Base-by-base conservation (phyloP, 2,113 vertebrate species). In the Ammodramus savannarum region DNA sequence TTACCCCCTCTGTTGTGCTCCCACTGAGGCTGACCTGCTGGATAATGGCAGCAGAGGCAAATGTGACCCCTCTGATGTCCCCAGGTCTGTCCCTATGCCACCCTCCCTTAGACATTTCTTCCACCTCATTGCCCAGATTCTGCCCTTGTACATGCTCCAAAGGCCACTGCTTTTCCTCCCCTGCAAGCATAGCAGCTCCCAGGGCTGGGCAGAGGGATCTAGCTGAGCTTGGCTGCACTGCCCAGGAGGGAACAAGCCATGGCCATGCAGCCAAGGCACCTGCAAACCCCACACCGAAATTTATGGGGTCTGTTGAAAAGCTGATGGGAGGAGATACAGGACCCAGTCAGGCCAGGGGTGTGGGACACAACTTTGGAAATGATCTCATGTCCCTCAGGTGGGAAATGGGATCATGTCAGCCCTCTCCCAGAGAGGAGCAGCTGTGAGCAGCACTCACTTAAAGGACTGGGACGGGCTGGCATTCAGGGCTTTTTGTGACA, bases 281-380 rank as follows among this genome's bases (percentile, higher is more conserved):
- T 32, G 7, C 31, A 68, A 32, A 0, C 29, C 12, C 26, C 6
- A 16, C 16, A 1, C 20, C 34, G 13, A 4, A 32, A 49, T 44
- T 20, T 48, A 57, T 38, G 21, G 41, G 36, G 4, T 62, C 32
- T 69, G 34, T 41, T 87, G 7, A 61, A 73, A 52, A 78, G 34
- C 3, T 4, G 38, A 12, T 61, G 36, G 32, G 74, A 61, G 54
- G 48, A 71, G 65, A 31, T 1, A 1, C 22, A 44, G 36, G 38
- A 41, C n/a, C 21, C 31, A 29, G 31, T 10, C 0, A 3, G 36
- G 25, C 13, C 27, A 8, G 8, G 6, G 11, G 18, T 7, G 5
- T 59, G 29, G 9, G 17, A 4, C 36, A 63, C 31, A 32, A 36
- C 29, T 85, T 62, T 32, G 36, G 13, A 22, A 46, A 46, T 0